Evolutionary conservation across 1,140 invertebrate genomes (phyloP), one percentile per base, ranked within the genome.

Genomic region (Drosophila bifasciata): DNA sequence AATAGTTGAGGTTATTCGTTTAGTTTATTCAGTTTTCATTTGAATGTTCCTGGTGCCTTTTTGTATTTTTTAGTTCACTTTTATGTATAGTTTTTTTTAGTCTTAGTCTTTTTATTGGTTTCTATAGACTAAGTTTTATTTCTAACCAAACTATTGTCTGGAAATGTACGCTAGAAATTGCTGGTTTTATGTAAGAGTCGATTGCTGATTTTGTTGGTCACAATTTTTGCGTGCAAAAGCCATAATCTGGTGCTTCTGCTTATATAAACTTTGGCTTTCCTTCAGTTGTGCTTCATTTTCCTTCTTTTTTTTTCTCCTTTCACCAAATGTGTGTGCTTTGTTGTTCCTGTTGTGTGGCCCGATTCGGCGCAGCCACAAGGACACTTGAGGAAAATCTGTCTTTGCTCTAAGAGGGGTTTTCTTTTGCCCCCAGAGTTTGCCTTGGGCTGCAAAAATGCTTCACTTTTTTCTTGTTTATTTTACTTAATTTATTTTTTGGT

Each of bases 211-310:
- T 19, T 15, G n/a, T 23, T 11, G 17, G 21, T 16, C 5, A 15
- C 23, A 5, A 21, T 44, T 36, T 44, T 23, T n/a, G n/a, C 25
- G 5, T 50, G 15, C n/a, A 16, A 6, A 9, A 13, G 8, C n/a
- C 15, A 11, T 21, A 40, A 45, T 45, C 41, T 28, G 21, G 21
- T 15, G 56, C 48, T 43, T 11, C 46, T 43, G 70, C 70, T 83
- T 79, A 84, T 84, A 68, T 78, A 83, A 84, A 81, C 63, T 74
- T 61, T 64, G 21, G 17, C 48, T 60, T 67, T 56, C 17, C 23
- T 55, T 17, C 23, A 63, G 49, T 68, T 72, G 43, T 60, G 51
- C 36, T 46, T 59, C 45, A 45, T 21, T 21, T 21, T 21, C 4
- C 25, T 43, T 59, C n/a, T 21, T 25, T 17, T 66, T 64, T 69